Base-by-base conservation (phyloP, 37 sponge, comb jelly and placozoan genomes). In the Corticium candelabrum region DNA sequence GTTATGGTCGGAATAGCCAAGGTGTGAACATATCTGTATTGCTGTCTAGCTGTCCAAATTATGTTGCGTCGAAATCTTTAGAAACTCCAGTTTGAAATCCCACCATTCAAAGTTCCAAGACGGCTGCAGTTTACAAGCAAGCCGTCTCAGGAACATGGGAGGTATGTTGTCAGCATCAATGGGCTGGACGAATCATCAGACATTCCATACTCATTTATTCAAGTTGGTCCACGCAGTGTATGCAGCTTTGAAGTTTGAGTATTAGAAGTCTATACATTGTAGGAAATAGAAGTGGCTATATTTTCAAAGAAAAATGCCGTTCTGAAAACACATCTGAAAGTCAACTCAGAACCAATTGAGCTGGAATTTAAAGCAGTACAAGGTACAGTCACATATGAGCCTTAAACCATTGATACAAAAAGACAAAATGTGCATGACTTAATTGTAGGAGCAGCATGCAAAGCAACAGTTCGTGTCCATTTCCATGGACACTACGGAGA, bases 401-500 rank as follows among this genome's bases (percentile, higher is more conserved):
- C n/a, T n/a, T n/a, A n/a, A n/a, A n/a, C n/a, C n/a, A n/a, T n/a
- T 50, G 11, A 50, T 50, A 27, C 21, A 21, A 21, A 27, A 21
- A 50, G 15, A 50, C 11, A 50, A 50, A 50, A 27, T 50, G 15
- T 11, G 21, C 62, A 50, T 27, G 15, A 21, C 11, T 50, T 50
- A 27, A 11, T 50, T 21, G 21, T 50, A 50, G 62, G 21, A 34
- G 79, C 5, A 57, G 33, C 1, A 1, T 84, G 41, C 40, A 38
- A 37, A 30, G 50, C 38, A 31, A 34, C 50, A 31, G 30, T 90
- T 21, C 76, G 37, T 15, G 37, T 90, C 15, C 43, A 80, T 40
- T 90, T 86, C 43, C 91, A 87, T 0, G 91, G 91, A 41, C 91
- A 90, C 79, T 90, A 90, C 50, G 73, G 82, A 11, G 91, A 90